Conservation (phyloP, 2,888 invertebrate genomes). For the Flabesymbios commensalis region DNA sequence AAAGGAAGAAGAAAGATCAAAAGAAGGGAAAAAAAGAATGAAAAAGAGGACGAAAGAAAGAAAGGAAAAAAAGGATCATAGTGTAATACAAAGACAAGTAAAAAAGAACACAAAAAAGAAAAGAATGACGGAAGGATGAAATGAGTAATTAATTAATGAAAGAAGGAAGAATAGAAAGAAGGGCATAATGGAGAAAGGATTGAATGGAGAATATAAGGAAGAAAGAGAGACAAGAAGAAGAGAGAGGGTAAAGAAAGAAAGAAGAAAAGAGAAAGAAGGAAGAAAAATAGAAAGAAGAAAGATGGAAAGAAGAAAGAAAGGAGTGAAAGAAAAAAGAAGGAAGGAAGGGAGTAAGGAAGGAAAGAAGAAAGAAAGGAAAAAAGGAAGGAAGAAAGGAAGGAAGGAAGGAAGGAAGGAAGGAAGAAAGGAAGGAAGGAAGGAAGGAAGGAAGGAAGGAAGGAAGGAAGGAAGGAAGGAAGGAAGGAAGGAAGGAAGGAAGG, state of each 20-base stretch:
- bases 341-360: neutral
- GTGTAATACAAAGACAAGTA: neutral
- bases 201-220: neutral
- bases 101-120: neutral
- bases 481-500: conserved; percentile 12
- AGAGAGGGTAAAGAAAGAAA: neutral
- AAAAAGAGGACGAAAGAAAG: too few species aligned
- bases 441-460: neutral
- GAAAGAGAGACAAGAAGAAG: neutral
- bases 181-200: neutral
- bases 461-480: neutral
- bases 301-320: neutral
- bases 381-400: neutral
- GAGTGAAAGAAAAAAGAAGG: neutral
- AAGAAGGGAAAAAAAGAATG: neutral
- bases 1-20: neutral
- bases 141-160: neutral
- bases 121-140: neutral
- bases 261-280: neutral
- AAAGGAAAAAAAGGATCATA: neutral
- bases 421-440: conserved; percentile 10
- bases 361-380: neutral
- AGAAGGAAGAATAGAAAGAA: neutral
- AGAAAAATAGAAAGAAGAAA: neutral
- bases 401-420: conserved; percentile 3